Evolutionary conservation across 2,888 invertebrate genomes (phyloP).

Genomic region (Leptothorax acervorum): DNA sequence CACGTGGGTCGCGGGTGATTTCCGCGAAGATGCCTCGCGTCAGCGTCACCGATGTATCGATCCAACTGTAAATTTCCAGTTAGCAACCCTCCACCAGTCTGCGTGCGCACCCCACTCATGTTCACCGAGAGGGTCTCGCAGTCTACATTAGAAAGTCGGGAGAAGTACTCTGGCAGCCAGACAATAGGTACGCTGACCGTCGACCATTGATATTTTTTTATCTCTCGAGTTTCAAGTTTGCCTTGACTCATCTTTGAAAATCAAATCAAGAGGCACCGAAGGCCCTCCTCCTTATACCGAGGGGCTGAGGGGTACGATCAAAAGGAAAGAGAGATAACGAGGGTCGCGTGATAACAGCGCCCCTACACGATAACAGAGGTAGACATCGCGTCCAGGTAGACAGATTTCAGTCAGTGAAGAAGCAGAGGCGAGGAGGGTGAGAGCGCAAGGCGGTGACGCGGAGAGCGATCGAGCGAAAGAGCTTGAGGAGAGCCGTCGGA

Average conservation of each 20-base stretch:
- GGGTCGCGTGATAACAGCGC: neutral
- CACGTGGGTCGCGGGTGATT: conserved; percentile 68
- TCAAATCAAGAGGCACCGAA: neutral
- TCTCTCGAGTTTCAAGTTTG: neutral
- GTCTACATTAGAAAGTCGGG: conserved; percentile 52
- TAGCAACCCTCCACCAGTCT: conserved; percentile 70
- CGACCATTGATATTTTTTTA: neutral
- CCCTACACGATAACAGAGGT: neutral
- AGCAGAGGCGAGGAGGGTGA: neutral
- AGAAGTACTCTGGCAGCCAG: conserved; percentile 49
- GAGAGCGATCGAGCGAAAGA: neutral
- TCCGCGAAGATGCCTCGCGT: conserved; percentile 70
- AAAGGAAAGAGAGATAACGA: neutral
- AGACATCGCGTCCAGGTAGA: neutral
- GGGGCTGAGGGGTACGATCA: conserved; percentile 1
- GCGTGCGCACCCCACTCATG: conserved; percentile 73
- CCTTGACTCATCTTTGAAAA: neutral
- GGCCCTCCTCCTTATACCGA: neutral
- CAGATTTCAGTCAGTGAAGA: conserved; percentile 5
- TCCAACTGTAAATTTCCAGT: conserved; percentile 76
- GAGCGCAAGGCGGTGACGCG: neutral
- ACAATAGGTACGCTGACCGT: neutral
- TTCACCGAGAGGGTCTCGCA: conserved; percentile 68
- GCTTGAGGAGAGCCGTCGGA: conserved; percentile 16
- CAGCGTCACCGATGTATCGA: conserved; percentile 74